Percentiles rank a stretch among this genome's conserved stretches.
These are phyloP conservation scores for Amblyopsis rosae DNA, from an alignment of 2,113 vertebrate species.

Conservation along the genomic window DNA sequence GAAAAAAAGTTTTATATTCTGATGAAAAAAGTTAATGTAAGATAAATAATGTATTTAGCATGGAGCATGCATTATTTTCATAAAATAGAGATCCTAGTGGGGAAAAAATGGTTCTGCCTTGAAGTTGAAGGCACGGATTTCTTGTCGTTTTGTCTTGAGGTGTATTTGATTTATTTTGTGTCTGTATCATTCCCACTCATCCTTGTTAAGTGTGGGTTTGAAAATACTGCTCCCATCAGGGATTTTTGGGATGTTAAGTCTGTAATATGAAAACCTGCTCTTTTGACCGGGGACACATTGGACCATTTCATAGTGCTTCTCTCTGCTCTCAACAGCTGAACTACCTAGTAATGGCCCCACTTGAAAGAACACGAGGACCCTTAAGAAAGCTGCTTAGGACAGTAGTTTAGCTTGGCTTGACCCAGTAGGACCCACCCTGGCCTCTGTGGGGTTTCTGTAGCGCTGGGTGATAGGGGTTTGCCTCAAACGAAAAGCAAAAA, in stretches of 20 bases:
- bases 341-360: too few species aligned
- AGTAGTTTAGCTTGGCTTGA: too few species aligned
- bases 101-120: slow-evolving; percentile 88
- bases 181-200: slow-evolving; percentile 44
- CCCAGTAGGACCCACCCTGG: too few species aligned
- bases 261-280: too few species aligned
- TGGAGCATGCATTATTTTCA: slow-evolving; percentile 98
- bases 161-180: slow-evolving; percentile 47
- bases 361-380: too few species aligned
- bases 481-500: too few species aligned
- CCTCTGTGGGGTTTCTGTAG: too few species aligned
- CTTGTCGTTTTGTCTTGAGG: slow-evolving; percentile 66
- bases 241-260: slow-evolving; percentile 16
- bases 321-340: too few species aligned
- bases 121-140: slow-evolving; percentile 86
- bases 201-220: slow-evolving; percentile 83
- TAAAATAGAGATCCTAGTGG: slow-evolving; percentile 82
- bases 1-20: slow-evolving; percentile 73
- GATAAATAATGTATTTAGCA: slow-evolving; percentile 97
- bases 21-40: slow-evolving; percentile 83
- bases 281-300: too few species aligned
- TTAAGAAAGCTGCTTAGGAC: too few species aligned
- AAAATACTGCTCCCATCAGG: slow-evolving; percentile 86
- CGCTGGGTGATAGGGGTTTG: too few species aligned
- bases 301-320: too few species aligned